Evolutionary conservation across 1,140 invertebrate species (phyloP).

Genomic region (Parapsyche elsis): DNA sequence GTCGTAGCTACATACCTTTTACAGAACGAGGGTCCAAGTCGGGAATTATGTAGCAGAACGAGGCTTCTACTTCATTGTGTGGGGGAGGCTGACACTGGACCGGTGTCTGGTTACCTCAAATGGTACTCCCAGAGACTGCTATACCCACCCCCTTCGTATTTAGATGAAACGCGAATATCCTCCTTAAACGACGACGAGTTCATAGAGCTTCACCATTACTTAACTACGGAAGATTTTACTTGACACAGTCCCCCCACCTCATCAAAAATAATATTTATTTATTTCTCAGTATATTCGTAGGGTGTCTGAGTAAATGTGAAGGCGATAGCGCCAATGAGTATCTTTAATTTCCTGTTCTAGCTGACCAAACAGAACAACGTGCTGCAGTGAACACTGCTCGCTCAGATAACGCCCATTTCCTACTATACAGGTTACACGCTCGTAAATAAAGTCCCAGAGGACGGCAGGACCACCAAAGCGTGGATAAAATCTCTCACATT

Average conservation of each 20-base stretch:
- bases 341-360: conserved; percentile 36
- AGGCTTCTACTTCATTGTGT: conserved; percentile 14
- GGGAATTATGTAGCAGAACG: conserved; percentile 56
- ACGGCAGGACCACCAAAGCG: background rate
- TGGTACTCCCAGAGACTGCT: conserved; percentile 8
- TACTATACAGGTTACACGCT: conserved; percentile 17
- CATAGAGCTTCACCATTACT: too few species aligned
- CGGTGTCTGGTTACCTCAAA: conserved; percentile 52
- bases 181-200: too few species aligned
- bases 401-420: conserved; percentile 31
- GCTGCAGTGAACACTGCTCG: background rate
- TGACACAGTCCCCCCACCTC: too few species aligned
- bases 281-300: background rate
- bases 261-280: background rate
- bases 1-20: conserved; percentile 28
- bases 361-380: background rate
- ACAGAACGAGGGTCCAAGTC: conserved; percentile 47
- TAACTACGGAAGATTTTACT: too few species aligned
- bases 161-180: too few species aligned
- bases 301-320: too few species aligned
- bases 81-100: conserved; percentile 42
- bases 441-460: conserved; percentile 5
- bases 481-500: conserved; percentile 3
- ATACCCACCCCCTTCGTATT: background rate
- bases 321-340: background rate